Evolutionary conservation across 2,888 invertebrate genomes (phyloP).

Genomic region (Andrena bucephala): DNA sequence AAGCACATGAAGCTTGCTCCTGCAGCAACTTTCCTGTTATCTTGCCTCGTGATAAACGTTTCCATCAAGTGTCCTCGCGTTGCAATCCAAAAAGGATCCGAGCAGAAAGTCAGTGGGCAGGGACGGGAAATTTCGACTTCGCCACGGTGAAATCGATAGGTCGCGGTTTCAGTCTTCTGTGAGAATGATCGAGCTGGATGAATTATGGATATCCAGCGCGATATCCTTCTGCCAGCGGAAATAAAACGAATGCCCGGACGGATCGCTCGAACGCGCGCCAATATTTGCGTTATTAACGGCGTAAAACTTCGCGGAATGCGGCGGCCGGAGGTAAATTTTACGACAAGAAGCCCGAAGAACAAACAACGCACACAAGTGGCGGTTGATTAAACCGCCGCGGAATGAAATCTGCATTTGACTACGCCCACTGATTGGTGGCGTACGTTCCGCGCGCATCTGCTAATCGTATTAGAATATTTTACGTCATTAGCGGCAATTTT

Average conservation of each 20-base stretch:
- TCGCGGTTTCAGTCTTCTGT: too few species aligned
- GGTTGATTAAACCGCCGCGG: constrained; percentile 46
- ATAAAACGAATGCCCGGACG: constrained; percentile 23
- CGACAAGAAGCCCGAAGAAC: constrained; percentile 36
- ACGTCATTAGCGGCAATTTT: constrained; percentile 54
- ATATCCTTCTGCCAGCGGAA: constrained; percentile 5
- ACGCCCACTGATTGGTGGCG: constrained; percentile 47
- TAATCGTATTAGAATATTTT: constrained; percentile 59
- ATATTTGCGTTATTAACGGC: constrained; percentile 51
- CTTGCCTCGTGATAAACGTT: neutral
- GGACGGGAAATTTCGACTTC: too few species aligned
- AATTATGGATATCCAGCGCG: neutral
- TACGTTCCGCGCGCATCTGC: constrained; percentile 17
- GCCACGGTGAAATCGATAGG: too few species aligned
- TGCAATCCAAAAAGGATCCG: neutral
- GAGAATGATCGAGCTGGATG: too few species aligned
- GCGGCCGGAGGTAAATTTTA: constrained; percentile 29
- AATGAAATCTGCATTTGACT: constrained; percentile 56
- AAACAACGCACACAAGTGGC: constrained; percentile 49
- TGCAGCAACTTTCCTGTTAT: neutral
- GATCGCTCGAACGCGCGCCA: constrained; percentile 28
- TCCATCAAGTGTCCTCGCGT: neutral
- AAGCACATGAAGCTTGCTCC: neutral
- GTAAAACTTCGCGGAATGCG: constrained; percentile 31
- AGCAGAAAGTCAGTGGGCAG: too few species aligned